Conservation (phyloP, 2,888 invertebrate genomes). For the Physocephala rufipes region DNA sequence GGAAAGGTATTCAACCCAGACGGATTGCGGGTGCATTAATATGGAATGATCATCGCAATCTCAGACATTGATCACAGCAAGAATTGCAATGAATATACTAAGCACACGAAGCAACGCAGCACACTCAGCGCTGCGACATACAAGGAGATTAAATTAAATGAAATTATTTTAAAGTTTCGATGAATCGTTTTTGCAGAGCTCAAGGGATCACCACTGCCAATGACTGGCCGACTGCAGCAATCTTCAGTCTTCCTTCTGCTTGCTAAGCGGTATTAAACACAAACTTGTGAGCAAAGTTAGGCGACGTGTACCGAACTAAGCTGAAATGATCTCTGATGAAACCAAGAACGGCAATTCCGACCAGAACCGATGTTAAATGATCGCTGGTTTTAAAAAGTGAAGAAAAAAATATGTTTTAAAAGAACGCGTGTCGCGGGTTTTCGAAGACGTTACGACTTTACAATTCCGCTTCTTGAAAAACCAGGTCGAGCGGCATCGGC, state of each 20-base stretch:
- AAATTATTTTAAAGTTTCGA: conserved; percentile 48
- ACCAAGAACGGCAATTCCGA: background rate
- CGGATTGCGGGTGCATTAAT: background rate
- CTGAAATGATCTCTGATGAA: background rate
- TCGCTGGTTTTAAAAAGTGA: background rate
- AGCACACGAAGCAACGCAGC: background rate
- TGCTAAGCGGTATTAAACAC: background rate
- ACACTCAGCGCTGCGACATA: background rate
- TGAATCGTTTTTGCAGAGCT: background rate
- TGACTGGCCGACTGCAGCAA: background rate
- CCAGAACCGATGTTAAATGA: background rate
- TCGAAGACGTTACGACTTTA: conserved; percentile 17
- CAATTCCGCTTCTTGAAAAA: conserved; percentile 30
- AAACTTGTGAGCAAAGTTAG: background rate
- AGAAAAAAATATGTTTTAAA: background rate
- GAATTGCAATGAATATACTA: background rate
- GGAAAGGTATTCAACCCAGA: too few species aligned
- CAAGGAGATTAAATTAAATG: conserved; percentile 47
- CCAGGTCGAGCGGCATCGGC: conserved; percentile 32
- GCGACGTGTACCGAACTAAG: conserved; percentile 16
- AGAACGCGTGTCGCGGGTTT: background rate
- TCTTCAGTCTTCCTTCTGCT: background rate
- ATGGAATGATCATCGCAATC: conserved; percentile 16
- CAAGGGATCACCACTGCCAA: conserved; percentile 13
- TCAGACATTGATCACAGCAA: conserved; percentile 18